Conservation (phyloP, 2,797 vertebrate species). For the Gymnoscopelus microlampas region DNA sequence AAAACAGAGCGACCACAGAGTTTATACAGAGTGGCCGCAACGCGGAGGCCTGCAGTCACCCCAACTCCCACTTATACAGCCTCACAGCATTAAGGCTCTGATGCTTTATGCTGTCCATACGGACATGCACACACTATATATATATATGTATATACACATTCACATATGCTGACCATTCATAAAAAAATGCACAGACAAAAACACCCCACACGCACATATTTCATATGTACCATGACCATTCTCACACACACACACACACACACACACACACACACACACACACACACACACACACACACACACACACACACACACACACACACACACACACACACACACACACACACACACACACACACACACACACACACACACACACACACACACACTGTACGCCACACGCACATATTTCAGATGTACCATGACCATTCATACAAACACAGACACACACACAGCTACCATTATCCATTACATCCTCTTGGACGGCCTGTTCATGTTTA, state of each 20-base stretch:
- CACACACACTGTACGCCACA: constrained; percentile 20
- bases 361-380: constrained; percentile 29
- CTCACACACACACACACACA: constrained; percentile 29
- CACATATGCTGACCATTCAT: neutral
- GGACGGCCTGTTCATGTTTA: constrained; percentile 64
- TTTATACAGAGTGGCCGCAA: constrained; percentile 82
- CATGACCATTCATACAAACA: constrained; percentile 8
- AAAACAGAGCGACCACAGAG: constrained; percentile 81
- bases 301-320: constrained; percentile 61
- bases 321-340: constrained; percentile 35
- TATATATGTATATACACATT: constrained; percentile 26
- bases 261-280: constrained; percentile 10
- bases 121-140: constrained; percentile 1
- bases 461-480: constrained; percentile 62
- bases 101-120: constrained; percentile 34
- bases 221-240: neutral
- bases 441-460: constrained; percentile 24
- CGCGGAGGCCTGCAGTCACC: constrained; percentile 63
- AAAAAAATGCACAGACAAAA: constrained; percentile 5
- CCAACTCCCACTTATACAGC: constrained; percentile 57
- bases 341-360: constrained; percentile 11
- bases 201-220: constrained; percentile 4
- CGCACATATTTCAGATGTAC: constrained; percentile 15
- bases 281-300: constrained; percentile 37
- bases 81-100: constrained; percentile 65